These are phyloP conservation scores for Poecilia velifera DNA, from an alignment of 2,797 vertebrate genomes.

Conservation along the genomic window DNA sequence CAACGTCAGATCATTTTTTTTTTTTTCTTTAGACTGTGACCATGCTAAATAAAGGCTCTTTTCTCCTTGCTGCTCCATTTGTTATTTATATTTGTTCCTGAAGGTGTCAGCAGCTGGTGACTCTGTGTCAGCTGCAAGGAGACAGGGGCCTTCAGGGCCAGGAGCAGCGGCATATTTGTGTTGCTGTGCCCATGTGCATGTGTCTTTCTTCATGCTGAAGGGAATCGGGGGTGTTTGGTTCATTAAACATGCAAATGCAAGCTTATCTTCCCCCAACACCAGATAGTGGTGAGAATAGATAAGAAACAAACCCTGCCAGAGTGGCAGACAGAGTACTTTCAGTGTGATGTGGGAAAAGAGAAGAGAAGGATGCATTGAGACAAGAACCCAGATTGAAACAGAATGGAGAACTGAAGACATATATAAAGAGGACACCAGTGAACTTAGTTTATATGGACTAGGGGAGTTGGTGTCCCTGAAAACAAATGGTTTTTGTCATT, in stretches of 20 bases:
- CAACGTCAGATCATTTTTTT: neutral
- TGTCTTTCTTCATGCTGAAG: slow-evolving; percentile 60
- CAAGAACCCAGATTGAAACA: slow-evolving; percentile 31
- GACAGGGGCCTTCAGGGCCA: slow-evolving; percentile 59
- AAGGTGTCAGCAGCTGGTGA: slow-evolving; percentile 72
- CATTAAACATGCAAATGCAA: slow-evolving; percentile 83
- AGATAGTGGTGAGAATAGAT: slow-evolving; percentile 84
- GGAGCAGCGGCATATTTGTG: slow-evolving; percentile 19
- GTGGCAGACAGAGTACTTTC: slow-evolving; percentile 43
- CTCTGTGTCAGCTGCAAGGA: slow-evolving; percentile 68
- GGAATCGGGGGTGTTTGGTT: slow-evolving; percentile 69
- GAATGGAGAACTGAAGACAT: neutral
- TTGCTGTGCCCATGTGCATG: slow-evolving; percentile 26
- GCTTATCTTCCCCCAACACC: slow-evolving; percentile 85
- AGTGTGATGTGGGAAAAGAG: slow-evolving; percentile 34
- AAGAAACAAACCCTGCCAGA: slow-evolving; percentile 73
- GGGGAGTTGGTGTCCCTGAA: slow-evolving; percentile 1
- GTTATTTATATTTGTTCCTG: slow-evolving; percentile 58
- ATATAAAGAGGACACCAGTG: slow-evolving; percentile 18
- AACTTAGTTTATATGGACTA: slow-evolving; percentile 36
- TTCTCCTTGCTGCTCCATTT: slow-evolving; percentile 23
- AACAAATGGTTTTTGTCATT: slow-evolving; percentile 1
- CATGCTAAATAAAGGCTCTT: slow-evolving; percentile 5
- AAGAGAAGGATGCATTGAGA: slow-evolving; percentile 40
- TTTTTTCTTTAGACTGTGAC: slow-evolving; percentile 9